These are phyloP conservation scores for Scaptomyza cyrtandrae DNA, from an alignment of 2,888 invertebrate genomes.

Conservation along the genomic window DNA sequence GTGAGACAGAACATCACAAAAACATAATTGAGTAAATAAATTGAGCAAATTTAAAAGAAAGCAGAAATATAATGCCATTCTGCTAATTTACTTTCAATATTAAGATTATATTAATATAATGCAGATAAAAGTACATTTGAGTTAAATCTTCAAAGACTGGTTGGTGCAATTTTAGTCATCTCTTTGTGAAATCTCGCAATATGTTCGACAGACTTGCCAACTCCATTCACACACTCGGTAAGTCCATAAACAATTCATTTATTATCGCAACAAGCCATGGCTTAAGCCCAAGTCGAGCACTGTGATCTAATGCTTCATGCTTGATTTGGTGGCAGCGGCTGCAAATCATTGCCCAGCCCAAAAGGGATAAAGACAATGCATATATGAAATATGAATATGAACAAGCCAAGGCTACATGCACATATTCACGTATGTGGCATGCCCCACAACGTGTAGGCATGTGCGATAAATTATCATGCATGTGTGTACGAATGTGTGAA, in stretches of 20 bases:
- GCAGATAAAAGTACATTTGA: background rate
- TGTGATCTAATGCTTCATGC: conserved; percentile 79
- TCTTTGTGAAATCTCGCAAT: conserved; percentile 39
- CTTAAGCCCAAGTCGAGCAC: conserved; percentile 39
- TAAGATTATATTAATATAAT: no score
- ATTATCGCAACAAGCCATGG: conserved; percentile 71
- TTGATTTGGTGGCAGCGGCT: conserved; percentile 83
- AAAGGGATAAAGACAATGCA: conserved; percentile 59
- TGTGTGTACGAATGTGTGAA: conserved; percentile 18
- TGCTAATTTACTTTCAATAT: background rate
- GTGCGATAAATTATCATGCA: conserved; percentile 81
- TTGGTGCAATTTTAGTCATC: background rate
- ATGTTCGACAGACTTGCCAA: conserved; percentile 30
- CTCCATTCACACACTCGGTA: conserved; percentile 43
- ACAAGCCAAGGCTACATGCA: conserved; percentile 33
- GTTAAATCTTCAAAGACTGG: background rate
- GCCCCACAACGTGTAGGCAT: conserved; percentile 77
- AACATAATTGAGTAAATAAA: no score
- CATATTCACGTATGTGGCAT: conserved; percentile 27
- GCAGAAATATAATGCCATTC: background rate
- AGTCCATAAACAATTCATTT: conserved; percentile 80
- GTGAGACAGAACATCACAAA: no score
- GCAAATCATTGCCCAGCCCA: conserved; percentile 79
- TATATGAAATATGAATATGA: conserved; percentile 63
- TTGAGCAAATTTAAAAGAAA: no score